Percentiles rank a stretch among this genome's conserved stretches.
These are phyloP conservation scores for Rhagonycha fulva DNA, from an alignment of 2,888 invertebrate genomes.

Conservation along the genomic window DNA sequence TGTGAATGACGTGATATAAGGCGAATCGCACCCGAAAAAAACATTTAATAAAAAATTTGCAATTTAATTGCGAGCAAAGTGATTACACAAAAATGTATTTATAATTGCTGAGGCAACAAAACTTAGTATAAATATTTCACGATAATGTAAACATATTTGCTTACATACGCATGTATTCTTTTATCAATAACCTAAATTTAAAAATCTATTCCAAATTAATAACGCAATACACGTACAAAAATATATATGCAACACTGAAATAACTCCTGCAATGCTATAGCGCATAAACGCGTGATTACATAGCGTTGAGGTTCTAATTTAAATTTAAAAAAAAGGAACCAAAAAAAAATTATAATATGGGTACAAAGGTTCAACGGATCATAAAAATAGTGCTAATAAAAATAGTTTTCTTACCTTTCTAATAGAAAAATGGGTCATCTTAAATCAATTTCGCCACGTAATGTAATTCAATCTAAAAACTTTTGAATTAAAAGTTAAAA, in stretches of 20 bases:
- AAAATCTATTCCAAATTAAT: not conserved
- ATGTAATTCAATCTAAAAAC: not conserved
- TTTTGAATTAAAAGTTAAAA: not conserved
- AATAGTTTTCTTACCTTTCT: slow-evolving; percentile 16
- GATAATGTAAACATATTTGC: not conserved
- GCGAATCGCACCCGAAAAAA: not conserved
- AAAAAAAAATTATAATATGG: not conserved
- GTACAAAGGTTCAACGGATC: not conserved
- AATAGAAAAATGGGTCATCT: slow-evolving; percentile 20
- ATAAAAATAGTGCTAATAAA: not conserved
- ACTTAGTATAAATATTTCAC: not conserved
- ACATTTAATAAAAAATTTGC: not conserved
- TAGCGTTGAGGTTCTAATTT: not conserved
- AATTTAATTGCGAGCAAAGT: too few species aligned
- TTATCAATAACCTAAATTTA: not conserved
- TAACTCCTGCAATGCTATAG: not conserved
- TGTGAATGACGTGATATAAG: not conserved
- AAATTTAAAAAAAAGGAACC: not conserved
- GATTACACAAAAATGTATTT: not conserved
- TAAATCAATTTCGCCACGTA: not conserved
- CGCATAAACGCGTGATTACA: not conserved
- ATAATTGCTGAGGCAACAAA: not conserved
- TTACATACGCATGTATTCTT: not conserved
- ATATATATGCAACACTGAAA: not conserved
- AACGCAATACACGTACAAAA: not conserved